Percentiles rank a stretch among this genome's conserved stretches.
Conservation (phyloP, 2,113 vertebrate species). For the Sardina pilchardus region DNA sequence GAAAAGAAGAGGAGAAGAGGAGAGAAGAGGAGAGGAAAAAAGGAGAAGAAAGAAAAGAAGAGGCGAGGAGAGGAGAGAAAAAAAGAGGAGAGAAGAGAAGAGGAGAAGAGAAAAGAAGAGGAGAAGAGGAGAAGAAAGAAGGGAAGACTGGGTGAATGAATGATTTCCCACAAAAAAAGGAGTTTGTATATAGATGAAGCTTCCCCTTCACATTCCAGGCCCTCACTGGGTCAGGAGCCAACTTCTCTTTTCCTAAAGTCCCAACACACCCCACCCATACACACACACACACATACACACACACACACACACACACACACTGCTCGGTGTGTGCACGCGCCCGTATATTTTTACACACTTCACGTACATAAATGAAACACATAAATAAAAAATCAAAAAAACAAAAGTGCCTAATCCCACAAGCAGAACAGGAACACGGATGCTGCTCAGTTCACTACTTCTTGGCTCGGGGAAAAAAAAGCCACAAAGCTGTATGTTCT, state of each 20-base stretch:
- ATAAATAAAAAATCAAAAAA: neutral
- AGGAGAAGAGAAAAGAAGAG: neutral
- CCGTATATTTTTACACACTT: constrained; percentile 47
- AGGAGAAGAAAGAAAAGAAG: too few species aligned
- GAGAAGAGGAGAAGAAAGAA: constrained; percentile 42
- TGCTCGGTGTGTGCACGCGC: too few species aligned
- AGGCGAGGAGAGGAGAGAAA: too few species aligned
- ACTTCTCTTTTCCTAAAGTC: constrained; percentile 53
- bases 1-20: too few species aligned
- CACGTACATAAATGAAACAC: constrained; percentile 41
- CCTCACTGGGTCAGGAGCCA: constrained; percentile 37
- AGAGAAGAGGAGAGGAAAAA: too few species aligned
- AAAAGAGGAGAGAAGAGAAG: too few species aligned
- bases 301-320: too few species aligned
- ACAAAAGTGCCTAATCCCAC: neutral
- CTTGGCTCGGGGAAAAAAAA: constrained; percentile 34
- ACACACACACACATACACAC: too few species aligned
- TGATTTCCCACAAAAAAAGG: constrained; percentile 71
- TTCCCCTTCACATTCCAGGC: constrained; percentile 64
- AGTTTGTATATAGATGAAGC: constrained; percentile 66
- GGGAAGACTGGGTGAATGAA: constrained; percentile 64
- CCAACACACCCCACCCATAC: constrained; percentile 5
- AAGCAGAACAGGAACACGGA: neutral
- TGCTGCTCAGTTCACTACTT: too few species aligned
- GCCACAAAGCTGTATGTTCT: constrained; percentile 30